Percentiles rank a stretch among this genome's conserved stretches.
phyloP scores from a whole-genome alignment of 1,140 invertebrate genomes.

The Bicyclus anynana region DNA sequence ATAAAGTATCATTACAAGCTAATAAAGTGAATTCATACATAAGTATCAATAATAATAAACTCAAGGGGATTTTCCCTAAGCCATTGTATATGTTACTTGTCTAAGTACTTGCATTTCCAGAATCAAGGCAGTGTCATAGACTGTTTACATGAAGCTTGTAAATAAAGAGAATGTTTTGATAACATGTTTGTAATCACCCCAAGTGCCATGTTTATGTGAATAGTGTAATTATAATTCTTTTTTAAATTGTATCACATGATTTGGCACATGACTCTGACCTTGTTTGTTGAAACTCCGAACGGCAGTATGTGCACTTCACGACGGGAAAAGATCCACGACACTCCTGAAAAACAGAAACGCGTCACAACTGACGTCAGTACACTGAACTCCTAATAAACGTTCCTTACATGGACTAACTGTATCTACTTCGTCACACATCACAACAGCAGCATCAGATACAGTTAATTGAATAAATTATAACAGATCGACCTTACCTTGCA shows the following conservation, averaged over 20 bases:
- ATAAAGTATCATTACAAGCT: too few species aligned
- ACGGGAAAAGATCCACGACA: conserved; percentile 95
- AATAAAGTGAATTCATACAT: too few species aligned
- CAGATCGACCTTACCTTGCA: conserved; percentile 88
- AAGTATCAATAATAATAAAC: too few species aligned
- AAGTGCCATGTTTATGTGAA: background rate
- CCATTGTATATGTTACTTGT: too few species aligned
- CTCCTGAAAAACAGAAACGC: conserved; percentile 84
- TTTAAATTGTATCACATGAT: conserved; percentile 26
- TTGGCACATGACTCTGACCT: conserved; percentile 80
- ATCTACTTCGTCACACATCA: conserved; percentile 7
- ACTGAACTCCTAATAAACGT: conserved; percentile 33
- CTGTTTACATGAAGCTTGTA: background rate
- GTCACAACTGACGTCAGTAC: conserved; percentile 60
- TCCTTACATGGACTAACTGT: too few species aligned
- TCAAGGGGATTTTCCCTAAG: too few species aligned
- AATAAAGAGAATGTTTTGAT: conserved; percentile 7
- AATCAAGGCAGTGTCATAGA: background rate
- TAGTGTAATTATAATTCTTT: background rate
- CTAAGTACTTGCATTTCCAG: too few species aligned
- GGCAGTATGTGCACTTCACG: conserved; percentile 98
- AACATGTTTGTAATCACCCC: background rate
- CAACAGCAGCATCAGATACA: background rate
- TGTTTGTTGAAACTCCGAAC: conserved; percentile 97
- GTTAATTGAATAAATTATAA: background rate